Evolutionary conservation across 2,888 invertebrate species (phyloP), one percentile per base, ranked within the genome.

Genomic region (Trissolcus brochymenae): DNA sequence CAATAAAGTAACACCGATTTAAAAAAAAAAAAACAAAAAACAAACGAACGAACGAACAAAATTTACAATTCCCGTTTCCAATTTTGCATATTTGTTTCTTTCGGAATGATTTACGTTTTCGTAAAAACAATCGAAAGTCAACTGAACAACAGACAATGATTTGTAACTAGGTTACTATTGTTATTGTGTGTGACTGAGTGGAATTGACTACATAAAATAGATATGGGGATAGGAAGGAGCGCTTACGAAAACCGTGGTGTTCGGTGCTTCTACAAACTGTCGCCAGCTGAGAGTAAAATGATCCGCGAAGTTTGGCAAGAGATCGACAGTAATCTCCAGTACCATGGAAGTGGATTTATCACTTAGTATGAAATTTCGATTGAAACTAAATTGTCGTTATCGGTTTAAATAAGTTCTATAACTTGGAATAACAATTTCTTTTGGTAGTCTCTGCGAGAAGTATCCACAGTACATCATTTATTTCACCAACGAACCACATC

Each of bases 401-500:
- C 16, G 3, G 16, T 46, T 46, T 0, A 4, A 46, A 11, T 11
- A 11, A 35, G 35, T 9, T 35, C 35, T 1, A 46, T 46, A 46
- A 46, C 3, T 46, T 46, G 46, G 7, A 6, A 46, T 46, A 2
- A 46, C 6, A 46, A 2, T 16, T 0, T 46, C 14, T 16, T 4
- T 46, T 70, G 1, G 1, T 14, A 64, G 86, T 46, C 80, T 85
- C 17, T 84, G 83, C 59, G 80, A 81, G 16, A 76, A 49, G 17
- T 60, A 84, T 76, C 84, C 83, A 16, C 79, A 82, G 41, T 86
- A 85, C 72, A 57, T 80, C 11, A 84, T 84, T 62, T 85, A 82
- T 74, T 86, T 83, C 53, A 83, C 83, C 4, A 56, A 73, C 50
- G 80, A 83, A 43, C 74, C 78, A 0, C 68, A 75, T 55, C 51